Base-by-base conservation (phyloP, 2,113 vertebrate species). In the Suricata suricatta region DNA sequence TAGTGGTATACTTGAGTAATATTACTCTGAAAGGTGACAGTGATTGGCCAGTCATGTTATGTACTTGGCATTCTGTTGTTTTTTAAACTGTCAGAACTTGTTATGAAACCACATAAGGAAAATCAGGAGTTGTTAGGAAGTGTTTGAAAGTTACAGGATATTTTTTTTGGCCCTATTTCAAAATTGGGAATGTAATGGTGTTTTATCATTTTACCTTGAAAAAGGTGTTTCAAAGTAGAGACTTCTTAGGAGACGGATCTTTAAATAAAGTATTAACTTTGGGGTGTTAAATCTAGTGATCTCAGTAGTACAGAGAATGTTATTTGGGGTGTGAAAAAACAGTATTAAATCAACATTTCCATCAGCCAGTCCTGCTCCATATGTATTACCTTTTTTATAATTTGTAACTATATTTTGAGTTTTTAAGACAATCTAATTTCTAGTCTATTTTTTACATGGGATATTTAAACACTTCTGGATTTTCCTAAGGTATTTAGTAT, bases 81-180 rank as follows among this genome's bases (percentile, higher is more conserved):
- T 29, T 88, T 92, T 90, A 90, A 96, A 97, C 96, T 97, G 96
- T 97, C 96, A 97, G 98, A 97, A 96, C 90, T 96, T 95, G 90
- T 93, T 96, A 95, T 95, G 52, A 94, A 95, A 77, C 31, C n/a
- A 83, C 31, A 27, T 72, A 38, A 31, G 21, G 81, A 87, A 91
- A 44, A 54, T 81, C 9, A 47, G 76, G 47, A 89, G 21, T 93
- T 94, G 33, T 50, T 92, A 47, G 33, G 12, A 90, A 95, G 47
- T 82, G 16, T 91, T 93, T 94, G 41, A 94, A 90, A 90, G 54
- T 89, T 89, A 50, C 0, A 76, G 50, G 64, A 57, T 86, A 9
- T 71, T 52, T 27, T 35, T 17, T 74, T 29, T 47, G 27, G 76
- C 44, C 64, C 44, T 88, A 5, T 68, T 72, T 74, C 57, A 89